Evolutionary conservation across 2,113 vertebrate genomes (phyloP).

Genomic region (Trichomycterus rosablanca): DNA sequence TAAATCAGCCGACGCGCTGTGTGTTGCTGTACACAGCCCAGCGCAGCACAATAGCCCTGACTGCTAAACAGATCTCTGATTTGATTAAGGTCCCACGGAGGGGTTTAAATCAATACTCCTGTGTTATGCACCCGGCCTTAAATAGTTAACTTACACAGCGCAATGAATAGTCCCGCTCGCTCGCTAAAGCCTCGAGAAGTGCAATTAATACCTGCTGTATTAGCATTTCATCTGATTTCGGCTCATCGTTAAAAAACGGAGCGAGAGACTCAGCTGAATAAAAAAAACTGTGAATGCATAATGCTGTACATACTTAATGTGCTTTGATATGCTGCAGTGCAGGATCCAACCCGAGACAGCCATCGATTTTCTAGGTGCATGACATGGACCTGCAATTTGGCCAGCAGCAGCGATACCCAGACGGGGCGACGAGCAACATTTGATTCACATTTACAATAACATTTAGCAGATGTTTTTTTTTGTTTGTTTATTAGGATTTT

Average conservation of each 20-base stretch:
- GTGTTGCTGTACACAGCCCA: slow-evolving; percentile 38
- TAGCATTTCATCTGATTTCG: slow-evolving; percentile 23
- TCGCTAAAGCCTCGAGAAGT: slow-evolving; percentile 14
- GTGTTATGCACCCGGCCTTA: slow-evolving; percentile 41
- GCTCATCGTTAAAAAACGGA: neutral
- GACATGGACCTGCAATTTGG: too few relatives aligned
- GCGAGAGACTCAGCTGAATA: neutral
- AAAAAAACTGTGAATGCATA: neutral
- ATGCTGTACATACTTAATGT: too few relatives aligned
- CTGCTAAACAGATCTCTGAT: slow-evolving; percentile 47
- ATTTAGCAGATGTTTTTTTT: too few relatives aligned
- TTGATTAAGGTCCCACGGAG: slow-evolving; percentile 43
- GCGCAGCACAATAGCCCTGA: slow-evolving; percentile 44
- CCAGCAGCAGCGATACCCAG: too few relatives aligned
- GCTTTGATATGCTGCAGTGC: too few relatives aligned
- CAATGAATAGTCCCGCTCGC: slow-evolving; percentile 28
- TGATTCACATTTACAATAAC: too few relatives aligned
- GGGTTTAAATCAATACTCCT: slow-evolving; percentile 39
- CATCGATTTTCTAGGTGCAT: too few relatives aligned
- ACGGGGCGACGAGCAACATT: too few relatives aligned
- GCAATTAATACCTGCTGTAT: slow-evolving; percentile 34
- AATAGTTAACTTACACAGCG: slow-evolving; percentile 24
- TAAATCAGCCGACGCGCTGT: slow-evolving; percentile 47
- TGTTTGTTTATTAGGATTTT: too few relatives aligned
- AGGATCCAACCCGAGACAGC: too few relatives aligned